phyloP scores from a whole-genome alignment of 2,113 vertebrate genomes.

The Shinisaurus crocodilurus region DNA sequence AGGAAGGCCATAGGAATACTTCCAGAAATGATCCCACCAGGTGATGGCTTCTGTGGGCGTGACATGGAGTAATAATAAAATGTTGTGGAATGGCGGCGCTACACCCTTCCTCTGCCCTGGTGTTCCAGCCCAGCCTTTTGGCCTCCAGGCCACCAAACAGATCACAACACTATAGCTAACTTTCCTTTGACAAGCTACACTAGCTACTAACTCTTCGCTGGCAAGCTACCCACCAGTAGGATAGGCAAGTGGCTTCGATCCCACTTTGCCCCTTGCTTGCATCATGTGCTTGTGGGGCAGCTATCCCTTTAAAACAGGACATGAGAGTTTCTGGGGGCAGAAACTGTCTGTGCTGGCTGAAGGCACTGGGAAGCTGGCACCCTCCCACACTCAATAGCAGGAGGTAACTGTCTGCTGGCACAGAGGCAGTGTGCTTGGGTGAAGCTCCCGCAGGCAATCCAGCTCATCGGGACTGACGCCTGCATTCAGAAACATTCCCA shows the following conservation, averaged over 20 bases:
- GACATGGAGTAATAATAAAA: not conserved
- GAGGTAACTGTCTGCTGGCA: slow-evolving; percentile 19
- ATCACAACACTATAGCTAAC: not conserved
- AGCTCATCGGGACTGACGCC: slow-evolving; percentile 26
- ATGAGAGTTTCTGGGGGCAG: not conserved
- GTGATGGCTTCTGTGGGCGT: not conserved
- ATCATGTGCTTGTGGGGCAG: not conserved
- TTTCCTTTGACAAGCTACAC: not conserved
- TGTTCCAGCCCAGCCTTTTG: not conserved
- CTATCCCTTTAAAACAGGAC: not conserved
- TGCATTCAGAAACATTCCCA: slow-evolving; percentile 33
- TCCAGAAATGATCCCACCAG: not conserved
- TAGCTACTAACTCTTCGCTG: not conserved
- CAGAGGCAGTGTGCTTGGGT: not conserved
- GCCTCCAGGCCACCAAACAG: not conserved
- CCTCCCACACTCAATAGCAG: not conserved
- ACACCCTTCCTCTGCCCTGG: not conserved
- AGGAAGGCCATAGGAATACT: not conserved
- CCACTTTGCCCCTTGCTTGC: not conserved
- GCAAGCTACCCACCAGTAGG: not conserved
- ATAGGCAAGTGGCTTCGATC: not conserved
- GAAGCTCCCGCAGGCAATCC: slow-evolving; percentile 32
- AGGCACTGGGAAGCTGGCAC: not conserved
- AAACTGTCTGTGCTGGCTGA: not conserved
- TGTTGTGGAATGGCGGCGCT: not conserved